A percentile compares a stretch with the other conserved stretches of the same genome.
Evolutionary conservation across 2,797 vertebrate genomes (phyloP).

Genomic region (Anabacerthia variegaticeps): DNA sequence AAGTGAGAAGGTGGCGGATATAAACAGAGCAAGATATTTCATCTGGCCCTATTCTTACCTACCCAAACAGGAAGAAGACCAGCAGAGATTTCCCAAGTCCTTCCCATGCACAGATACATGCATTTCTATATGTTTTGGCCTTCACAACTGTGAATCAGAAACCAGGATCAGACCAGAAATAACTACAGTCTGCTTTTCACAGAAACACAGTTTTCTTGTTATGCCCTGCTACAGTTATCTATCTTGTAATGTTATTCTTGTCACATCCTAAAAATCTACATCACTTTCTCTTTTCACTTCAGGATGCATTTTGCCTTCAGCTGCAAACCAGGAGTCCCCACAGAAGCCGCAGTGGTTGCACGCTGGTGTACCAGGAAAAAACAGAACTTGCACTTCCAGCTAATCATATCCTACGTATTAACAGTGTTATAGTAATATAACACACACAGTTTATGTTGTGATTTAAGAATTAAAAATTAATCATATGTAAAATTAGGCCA

Average conservation of each 20-base stretch:
- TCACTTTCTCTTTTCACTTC: not conserved
- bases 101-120: not conserved
- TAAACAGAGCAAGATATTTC: not conserved
- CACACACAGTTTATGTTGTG: not conserved
- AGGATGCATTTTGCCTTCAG: slow-evolving; percentile 29
- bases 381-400: not conserved
- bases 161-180: slow-evolving; percentile 21
- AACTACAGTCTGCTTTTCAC: slow-evolving; percentile 54
- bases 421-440: not conserved
- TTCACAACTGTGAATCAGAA: slow-evolving; percentile 25
- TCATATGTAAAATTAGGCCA: slow-evolving; percentile 45
- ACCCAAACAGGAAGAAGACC: not conserved
- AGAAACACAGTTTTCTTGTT: slow-evolving; percentile 44
- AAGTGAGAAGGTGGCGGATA: not conserved
- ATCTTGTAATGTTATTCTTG: slow-evolving; percentile 30
- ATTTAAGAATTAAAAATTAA: slow-evolving; percentile 65
- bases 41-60: not conserved
- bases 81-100: slow-evolving; percentile 9
- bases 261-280: slow-evolving; percentile 34
- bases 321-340: slow-evolving; percentile 9
- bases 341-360: not conserved
- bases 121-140: slow-evolving; percentile 2
- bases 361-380: not conserved
- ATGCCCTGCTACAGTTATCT: slow-evolving; percentile 15
- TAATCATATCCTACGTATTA: not conserved